Evolutionary conservation across 53 echinoderm and acorn worm genomes (phyloP).

Genomic region (Echinarachnius parma): DNA sequence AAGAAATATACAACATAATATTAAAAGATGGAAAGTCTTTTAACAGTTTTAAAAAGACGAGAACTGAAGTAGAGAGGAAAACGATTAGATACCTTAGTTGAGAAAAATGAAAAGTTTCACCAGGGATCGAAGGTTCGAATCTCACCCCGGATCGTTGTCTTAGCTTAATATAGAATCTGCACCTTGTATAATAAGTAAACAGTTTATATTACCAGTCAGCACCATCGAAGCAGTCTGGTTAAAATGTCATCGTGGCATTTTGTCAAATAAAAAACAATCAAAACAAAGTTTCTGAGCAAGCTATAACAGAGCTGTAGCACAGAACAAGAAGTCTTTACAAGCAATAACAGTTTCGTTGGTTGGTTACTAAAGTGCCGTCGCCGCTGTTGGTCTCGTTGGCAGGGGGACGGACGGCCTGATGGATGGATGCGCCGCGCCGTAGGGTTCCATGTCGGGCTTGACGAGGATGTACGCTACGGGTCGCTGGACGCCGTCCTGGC

Average conservation of each 20-base stretch:
- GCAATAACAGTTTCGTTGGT: not conserved
- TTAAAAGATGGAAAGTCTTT: not conserved
- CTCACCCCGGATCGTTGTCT: constrained; percentile 36
- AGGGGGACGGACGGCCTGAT: constrained; percentile 82
- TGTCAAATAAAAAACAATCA: too few relatives aligned
- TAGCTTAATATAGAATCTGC: too few relatives aligned
- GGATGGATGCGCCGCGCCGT: constrained; percentile 76
- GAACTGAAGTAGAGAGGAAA: not conserved
- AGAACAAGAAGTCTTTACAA: constrained; percentile 1
- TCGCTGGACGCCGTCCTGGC: constrained; percentile 80
- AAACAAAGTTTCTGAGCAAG: too few relatives aligned
- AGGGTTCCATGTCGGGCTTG: constrained; percentile 97
- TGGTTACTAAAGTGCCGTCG: constrained; percentile 43
- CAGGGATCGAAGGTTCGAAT: not conserved
- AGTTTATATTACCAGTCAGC: too few relatives aligned
- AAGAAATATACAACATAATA: not conserved
- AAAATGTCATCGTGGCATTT: too few relatives aligned
- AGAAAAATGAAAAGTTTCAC: not conserved
- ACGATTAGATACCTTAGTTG: not conserved
- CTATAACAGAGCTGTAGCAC: too few relatives aligned
- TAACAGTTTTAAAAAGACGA: not conserved
- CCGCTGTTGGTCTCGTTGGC: constrained; percentile 73
- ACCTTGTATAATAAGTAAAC: too few relatives aligned
- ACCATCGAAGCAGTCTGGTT: too few relatives aligned
- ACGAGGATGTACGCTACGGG: constrained; percentile 97